Evolutionary conservation across 2,113 vertebrate species (phyloP), one percentile per base, ranked within the genome.

Genomic region (Serilophus lunatus): DNA sequence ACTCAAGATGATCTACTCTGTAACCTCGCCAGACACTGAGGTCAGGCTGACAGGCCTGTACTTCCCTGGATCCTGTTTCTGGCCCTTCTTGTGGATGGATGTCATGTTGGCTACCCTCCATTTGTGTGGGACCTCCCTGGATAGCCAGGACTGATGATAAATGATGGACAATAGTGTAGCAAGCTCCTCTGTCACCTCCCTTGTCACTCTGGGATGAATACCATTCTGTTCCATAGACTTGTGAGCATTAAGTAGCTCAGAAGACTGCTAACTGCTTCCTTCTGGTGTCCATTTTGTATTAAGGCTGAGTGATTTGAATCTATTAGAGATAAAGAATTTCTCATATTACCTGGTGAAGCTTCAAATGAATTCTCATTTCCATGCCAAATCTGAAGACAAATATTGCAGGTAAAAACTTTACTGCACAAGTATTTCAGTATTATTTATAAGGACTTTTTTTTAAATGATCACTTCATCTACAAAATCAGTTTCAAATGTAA

Each of bases 391-490:
- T 29, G n/a, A 91, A 86, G 22, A 38, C 7, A 66, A 96, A 91
- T 92, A 77, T 8, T 24, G 61, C 51, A 94, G 90, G 63, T 89
- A 13, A 80, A 95, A 92, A 92, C 70, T 92, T 79, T 90, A 89
- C 57, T 86, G 44, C n/a, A 47, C 44, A 66, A 86, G 9, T 82
- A 94, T 83, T 92, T 89, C 70, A 78, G 68, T 86, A 68, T 78
- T 96, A 87, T 91, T 96, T 96, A 47, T 69, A 88, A 89, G 92
- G 66, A 85, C 10, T 59, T 72, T 90, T 68, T 94, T 76, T 79
- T 19, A 90, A 94, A 92, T 94, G 36, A 72, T 63, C 91, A 18
- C 45, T 95, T 95, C 59, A 89, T 82, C 31, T 91, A n/a, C 13
- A 25, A 8, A 92, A 66, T 47, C 28, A 92, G 20, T 72, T 92